These are phyloP conservation scores for Daktulosphaira vitifoliae DNA, from an alignment of 1,140 invertebrate genomes.

Conservation along the genomic window DNA sequence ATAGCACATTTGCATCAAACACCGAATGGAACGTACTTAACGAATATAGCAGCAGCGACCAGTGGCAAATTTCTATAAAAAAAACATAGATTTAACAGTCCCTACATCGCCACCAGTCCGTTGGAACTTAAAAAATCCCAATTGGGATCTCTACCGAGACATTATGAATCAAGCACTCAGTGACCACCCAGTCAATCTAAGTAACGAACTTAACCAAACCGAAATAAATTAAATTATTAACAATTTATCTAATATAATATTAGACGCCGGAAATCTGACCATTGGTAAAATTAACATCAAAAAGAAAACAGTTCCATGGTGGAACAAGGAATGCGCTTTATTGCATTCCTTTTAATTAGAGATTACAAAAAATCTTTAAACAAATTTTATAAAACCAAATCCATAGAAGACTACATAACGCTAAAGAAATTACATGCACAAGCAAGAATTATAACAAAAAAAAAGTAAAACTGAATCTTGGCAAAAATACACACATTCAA, in stretches of 20 bases:
- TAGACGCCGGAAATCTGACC: not conserved
- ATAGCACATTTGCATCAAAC: not conserved
- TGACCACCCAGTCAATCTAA: not conserved
- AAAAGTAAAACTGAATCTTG: slow-evolving; percentile 5
- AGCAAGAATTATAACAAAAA: slow-evolving; percentile 3
- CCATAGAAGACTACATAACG: not conserved
- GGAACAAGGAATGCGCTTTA: slow-evolving; percentile 1
- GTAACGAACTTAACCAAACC: not conserved
- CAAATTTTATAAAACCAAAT: not conserved
- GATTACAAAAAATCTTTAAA: slow-evolving; percentile 1
- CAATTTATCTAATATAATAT: slow-evolving; percentile 5
- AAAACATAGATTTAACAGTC: no score
- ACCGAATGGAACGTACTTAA: not conserved
- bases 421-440: not conserved
- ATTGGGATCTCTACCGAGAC: not conserved
- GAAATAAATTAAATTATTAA: slow-evolving; percentile 1
- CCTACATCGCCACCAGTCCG: not conserved
- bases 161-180: slow-evolving; percentile 1
- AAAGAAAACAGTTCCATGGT: slow-evolving; percentile 7
- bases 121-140: not conserved
- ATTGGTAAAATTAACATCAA: slow-evolving; percentile 8
- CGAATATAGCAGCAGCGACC: not conserved
- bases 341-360: not conserved
- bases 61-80: not conserved
- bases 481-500: not conserved